A percentile compares a stretch with the other conserved stretches of the same genome.
Evolutionary conservation across 2,888 invertebrate genomes (phyloP).

Genomic region (Nineta flava): DNA sequence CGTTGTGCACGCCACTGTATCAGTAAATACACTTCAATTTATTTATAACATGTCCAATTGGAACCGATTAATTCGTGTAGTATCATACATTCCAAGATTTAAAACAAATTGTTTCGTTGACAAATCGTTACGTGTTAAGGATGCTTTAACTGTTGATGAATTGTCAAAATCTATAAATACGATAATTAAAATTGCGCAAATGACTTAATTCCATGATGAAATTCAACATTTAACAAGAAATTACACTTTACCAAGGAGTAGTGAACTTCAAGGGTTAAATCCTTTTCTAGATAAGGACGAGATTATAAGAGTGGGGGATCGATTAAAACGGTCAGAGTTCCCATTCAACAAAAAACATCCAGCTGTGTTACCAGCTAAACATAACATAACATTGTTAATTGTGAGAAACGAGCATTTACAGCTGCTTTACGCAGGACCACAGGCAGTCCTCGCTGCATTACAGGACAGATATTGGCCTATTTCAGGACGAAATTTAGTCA

Average conservation of each 20-base stretch:
- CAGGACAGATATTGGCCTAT: conserved; percentile 10
- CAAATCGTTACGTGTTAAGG: not conserved
- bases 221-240: not conserved
- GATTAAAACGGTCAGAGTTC: conserved; percentile 6
- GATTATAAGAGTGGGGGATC: conserved; percentile 9
- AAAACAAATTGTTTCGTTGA: too few relatives aligned
- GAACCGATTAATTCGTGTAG: too few relatives aligned
- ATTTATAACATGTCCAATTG: too few relatives aligned
- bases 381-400: conserved; percentile 9
- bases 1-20: too few relatives aligned
- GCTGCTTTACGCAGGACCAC: conserved; percentile 12
- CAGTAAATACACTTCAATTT: too few relatives aligned
- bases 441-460: conserved; percentile 8
- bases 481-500: conserved; percentile 7
- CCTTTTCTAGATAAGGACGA: conserved; percentile 2
- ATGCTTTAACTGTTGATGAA: not conserved
- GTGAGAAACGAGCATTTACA: conserved; percentile 11
- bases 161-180: not conserved
- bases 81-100: too few relatives aligned
- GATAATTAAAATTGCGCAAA: conserved; percentile 4
- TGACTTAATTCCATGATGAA: not conserved
- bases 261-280: not conserved
- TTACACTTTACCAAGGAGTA: not conserved
- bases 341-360: conserved; percentile 10
- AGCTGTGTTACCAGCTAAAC: conserved; percentile 8